phyloP scores from a whole-genome alignment of 2,888 invertebrate genomes.

The Cheilosia vulpina region DNA sequence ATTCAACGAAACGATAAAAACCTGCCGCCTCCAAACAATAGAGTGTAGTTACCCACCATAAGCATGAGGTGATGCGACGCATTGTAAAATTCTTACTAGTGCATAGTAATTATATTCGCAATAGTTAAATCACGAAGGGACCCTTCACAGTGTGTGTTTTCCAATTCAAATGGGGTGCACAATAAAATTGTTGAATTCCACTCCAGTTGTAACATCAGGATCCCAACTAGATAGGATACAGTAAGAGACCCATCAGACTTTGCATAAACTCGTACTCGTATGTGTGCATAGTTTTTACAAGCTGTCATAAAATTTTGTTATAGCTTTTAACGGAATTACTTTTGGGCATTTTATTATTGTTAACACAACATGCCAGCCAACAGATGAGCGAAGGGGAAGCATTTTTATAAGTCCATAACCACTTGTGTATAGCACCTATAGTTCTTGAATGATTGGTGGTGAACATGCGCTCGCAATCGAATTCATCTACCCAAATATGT shows the following conservation, averaged over 20 bases:
- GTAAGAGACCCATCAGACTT: slow-evolving; percentile 22
- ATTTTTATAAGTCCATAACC: slow-evolving; percentile 52
- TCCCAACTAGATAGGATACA: slow-evolving; percentile 14
- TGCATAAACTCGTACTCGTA: slow-evolving; percentile 12
- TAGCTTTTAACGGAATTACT: slow-evolving; percentile 75
- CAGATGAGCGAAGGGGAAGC: not conserved
- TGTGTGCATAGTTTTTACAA: slow-evolving; percentile 63
- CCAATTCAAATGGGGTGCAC: slow-evolving; percentile 58
- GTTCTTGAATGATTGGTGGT: slow-evolving; percentile 27
- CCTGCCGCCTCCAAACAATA: slow-evolving; percentile 39
- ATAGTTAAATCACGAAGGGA: slow-evolving; percentile 72
- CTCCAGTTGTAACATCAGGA: slow-evolving; percentile 14
- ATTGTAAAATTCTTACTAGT: slow-evolving; percentile 70
- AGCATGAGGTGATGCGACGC: slow-evolving; percentile 68
- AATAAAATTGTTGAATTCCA: slow-evolving; percentile 67
- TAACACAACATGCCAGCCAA: slow-evolving; percentile 57
- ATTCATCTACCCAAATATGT: slow-evolving; percentile 2
- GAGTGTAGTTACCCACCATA: slow-evolving; percentile 33
- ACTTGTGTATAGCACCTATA: slow-evolving; percentile 50
- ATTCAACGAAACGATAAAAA: slow-evolving; percentile 67
- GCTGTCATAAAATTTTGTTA: slow-evolving; percentile 74
- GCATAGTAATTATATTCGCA: slow-evolving; percentile 71
- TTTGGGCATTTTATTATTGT: slow-evolving; percentile 72
- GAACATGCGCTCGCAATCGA: slow-evolving; percentile 8
- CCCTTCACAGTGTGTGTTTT: slow-evolving; percentile 43